Conservation (phyloP, 2,113 vertebrate species). For the Pseudois nayaur region DNA sequence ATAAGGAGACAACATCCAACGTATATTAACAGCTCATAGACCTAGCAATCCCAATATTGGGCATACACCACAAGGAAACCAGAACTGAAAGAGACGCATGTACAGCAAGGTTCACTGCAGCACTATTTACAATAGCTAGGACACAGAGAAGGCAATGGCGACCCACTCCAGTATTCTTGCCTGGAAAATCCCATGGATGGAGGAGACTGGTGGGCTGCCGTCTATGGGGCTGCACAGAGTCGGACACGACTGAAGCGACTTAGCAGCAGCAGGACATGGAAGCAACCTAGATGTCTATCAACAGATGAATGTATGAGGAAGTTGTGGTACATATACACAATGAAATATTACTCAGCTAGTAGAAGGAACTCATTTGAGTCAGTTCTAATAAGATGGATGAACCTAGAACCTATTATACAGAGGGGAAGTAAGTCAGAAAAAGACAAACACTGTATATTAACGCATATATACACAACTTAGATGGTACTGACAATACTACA, state of each 20-base stretch:
- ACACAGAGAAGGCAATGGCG: not conserved
- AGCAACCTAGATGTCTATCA: not conserved
- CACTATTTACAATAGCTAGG: not conserved
- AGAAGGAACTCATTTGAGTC: not conserved
- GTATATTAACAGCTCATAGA: not conserved
- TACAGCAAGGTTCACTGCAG: not conserved
- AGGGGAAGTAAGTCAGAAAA: not conserved
- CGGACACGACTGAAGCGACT: not conserved
- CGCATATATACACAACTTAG: not conserved
- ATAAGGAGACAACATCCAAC: not conserved
- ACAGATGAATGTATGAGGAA: not conserved
- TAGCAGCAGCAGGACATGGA: not conserved
- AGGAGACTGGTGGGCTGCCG: rapidly evolving
- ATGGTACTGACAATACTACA: not conserved
- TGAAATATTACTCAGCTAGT: not conserved
- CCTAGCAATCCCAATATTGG: not conserved
- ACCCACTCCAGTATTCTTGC: not conserved
- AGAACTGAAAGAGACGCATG: not conserved
- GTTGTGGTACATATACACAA: not conserved
- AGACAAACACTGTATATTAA: not conserved
- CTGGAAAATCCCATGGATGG: not conserved
- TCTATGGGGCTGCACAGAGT: not conserved
- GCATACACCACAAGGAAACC: not conserved
- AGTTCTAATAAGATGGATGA: not conserved
- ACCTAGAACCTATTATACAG: not conserved